phyloP scores from a whole-genome alignment of 2,113 vertebrate species.

The Pterophyllum scalare region DNA sequence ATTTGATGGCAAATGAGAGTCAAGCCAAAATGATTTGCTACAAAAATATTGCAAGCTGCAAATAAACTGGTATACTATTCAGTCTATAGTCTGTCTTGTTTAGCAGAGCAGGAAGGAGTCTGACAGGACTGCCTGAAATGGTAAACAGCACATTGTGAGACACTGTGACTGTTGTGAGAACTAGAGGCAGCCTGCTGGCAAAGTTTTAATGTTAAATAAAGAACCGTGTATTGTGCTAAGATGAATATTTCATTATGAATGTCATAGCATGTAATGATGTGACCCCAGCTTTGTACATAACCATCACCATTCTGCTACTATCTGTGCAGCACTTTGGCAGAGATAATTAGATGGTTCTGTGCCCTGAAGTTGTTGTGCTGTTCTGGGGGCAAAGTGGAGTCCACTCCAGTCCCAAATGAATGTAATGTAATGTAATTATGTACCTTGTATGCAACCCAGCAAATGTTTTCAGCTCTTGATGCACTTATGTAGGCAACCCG shows the following conservation, averaged over 20 bases:
- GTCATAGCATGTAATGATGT: slow-evolving; percentile 58
- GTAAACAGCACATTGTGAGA: slow-evolving; percentile 59
- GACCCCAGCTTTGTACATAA: slow-evolving; percentile 55
- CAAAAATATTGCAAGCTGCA: not conserved
- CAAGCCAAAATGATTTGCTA: not conserved
- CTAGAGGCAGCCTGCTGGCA: slow-evolving; percentile 58
- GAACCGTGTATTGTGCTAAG: slow-evolving; percentile 39
- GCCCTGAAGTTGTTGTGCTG: slow-evolving; percentile 57
- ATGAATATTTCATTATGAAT: slow-evolving; percentile 74
- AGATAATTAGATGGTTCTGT: slow-evolving; percentile 67
- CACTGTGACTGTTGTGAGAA: slow-evolving; percentile 42
- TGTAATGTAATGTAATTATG: slow-evolving; percentile 55
- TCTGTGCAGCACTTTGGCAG: slow-evolving; percentile 28
- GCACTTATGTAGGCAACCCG: slow-evolving; percentile 11
- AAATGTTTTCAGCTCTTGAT: slow-evolving; percentile 28
- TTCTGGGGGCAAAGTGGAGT: slow-evolving; percentile 46
- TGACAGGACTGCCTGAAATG: slow-evolving; percentile 58
- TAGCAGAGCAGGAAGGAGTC: slow-evolving; percentile 40
- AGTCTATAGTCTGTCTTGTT: not conserved
- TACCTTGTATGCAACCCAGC: slow-evolving; percentile 1
- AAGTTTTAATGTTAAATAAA: slow-evolving; percentile 70
- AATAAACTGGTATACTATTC: not conserved
- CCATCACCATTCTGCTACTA: slow-evolving; percentile 45
- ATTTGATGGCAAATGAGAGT: not conserved
- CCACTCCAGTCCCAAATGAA: slow-evolving; percentile 28